phyloP scores from a whole-genome alignment of 2,797 vertebrate species.

The Premnoplex brunnescens region DNA sequence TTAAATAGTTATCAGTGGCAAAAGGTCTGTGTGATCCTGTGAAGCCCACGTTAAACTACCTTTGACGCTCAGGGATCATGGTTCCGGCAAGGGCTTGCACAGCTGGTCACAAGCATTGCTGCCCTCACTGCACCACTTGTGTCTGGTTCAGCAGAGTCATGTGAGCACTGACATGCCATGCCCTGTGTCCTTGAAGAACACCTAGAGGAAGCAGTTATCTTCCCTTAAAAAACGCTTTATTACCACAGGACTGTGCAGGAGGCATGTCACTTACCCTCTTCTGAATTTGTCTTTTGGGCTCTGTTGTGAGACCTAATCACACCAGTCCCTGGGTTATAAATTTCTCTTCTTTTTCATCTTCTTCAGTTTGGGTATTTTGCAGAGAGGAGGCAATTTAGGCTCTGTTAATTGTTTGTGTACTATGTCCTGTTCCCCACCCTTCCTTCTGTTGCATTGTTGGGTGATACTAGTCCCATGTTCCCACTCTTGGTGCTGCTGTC shows the following conservation, averaged over 20 bases:
- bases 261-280: background rate
- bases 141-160: background rate
- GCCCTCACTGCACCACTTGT: background rate
- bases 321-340: background rate
- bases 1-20: background rate
- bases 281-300: background rate
- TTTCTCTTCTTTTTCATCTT: background rate
- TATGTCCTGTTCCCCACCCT: background rate
- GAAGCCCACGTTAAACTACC: background rate
- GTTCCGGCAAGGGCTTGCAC: background rate
- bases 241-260: background rate
- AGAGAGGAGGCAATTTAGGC: background rate
- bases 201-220: background rate
- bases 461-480: background rate
- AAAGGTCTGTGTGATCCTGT: background rate
- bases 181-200: background rate
- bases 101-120: background rate
- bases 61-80: background rate
- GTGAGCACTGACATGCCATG: rapidly evolving
- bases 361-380: background rate
- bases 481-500: background rate
- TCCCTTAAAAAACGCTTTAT: background rate
- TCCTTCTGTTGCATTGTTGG: background rate
- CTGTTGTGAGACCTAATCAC: background rate
- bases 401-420: background rate